Percentiles rank a stretch among this genome's conserved stretches.
These are phyloP conservation scores for Chalcosyrphus nemorum DNA, from an alignment of 2,888 invertebrate genomes.

Conservation along the genomic window DNA sequence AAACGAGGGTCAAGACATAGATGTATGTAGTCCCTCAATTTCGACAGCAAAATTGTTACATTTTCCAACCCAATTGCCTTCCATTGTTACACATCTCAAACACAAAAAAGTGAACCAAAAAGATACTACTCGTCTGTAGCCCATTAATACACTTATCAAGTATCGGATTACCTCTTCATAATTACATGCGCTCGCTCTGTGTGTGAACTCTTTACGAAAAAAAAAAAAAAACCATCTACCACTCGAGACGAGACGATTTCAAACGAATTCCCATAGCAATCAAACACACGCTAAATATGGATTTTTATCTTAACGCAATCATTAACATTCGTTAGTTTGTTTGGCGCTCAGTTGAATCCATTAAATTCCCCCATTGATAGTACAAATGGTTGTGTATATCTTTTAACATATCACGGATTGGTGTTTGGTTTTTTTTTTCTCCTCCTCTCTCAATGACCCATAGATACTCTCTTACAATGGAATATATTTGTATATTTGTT, in stretches of 20 bases:
- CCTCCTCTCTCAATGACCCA: constrained; percentile 1
- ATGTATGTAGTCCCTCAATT: too few relatives aligned
- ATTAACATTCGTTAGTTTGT: not conserved
- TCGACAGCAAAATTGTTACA: too few relatives aligned
- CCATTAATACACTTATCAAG: not conserved
- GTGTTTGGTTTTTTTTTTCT: not conserved
- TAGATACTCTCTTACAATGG: not conserved
- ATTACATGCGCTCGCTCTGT: too few relatives aligned
- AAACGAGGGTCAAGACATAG: too few relatives aligned
- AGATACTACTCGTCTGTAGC: not conserved
- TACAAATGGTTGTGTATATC: not conserved
- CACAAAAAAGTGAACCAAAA: too few relatives aligned
- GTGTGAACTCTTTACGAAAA: not conserved
- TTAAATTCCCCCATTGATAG: constrained; percentile 13
- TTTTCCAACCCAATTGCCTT: too few relatives aligned
- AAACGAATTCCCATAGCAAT: not conserved
- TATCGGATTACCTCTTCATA: not conserved
- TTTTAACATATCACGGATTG: not conserved
- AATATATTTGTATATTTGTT: constrained; percentile 39
- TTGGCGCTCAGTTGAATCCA: constrained; percentile 2
- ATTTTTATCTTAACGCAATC: constrained; percentile 28
- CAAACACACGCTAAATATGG: not conserved
- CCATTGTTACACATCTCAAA: too few relatives aligned
- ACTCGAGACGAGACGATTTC: not conserved
- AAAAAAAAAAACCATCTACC: not conserved